These are phyloP conservation scores for Lordiphosa fenestrarum DNA, from an alignment of 2,888 invertebrate species.

Conservation along the genomic window DNA sequence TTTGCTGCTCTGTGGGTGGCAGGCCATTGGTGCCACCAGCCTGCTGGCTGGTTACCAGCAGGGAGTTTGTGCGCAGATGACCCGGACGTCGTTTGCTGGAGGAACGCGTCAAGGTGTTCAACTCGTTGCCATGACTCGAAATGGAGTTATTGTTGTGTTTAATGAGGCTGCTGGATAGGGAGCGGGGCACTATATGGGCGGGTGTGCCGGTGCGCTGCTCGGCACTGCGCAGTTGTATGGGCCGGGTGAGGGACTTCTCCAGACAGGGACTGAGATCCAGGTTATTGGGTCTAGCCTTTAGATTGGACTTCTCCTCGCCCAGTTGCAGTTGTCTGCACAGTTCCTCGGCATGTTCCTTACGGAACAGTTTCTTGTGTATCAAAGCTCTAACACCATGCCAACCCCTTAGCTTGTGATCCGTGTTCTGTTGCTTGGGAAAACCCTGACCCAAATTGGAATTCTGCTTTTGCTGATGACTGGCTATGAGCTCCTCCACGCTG, in stretches of 20 bases:
- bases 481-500: slow-evolving; percentile 79
- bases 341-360: slow-evolving; percentile 67
- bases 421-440: slow-evolving; percentile 80
- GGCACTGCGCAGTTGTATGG: slow-evolving; percentile 56
- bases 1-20: slow-evolving; percentile 64
- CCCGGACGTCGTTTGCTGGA: slow-evolving; percentile 54
- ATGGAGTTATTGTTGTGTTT: slow-evolving; percentile 50
- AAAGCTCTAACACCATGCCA: slow-evolving; percentile 80
- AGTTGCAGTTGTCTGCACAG: slow-evolving; percentile 56
- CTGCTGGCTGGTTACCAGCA: slow-evolving; percentile 44
- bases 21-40: slow-evolving; percentile 5
- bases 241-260: slow-evolving; percentile 27
- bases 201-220: slow-evolving; percentile 68
- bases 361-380: slow-evolving; percentile 80
- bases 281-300: slow-evolving; percentile 79
- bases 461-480: slow-evolving; percentile 38
- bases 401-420: slow-evolving; percentile 78
- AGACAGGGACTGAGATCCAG: slow-evolving; percentile 73
- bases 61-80: slow-evolving; percentile 62
- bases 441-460: slow-evolving; percentile 77
- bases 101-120: slow-evolving; percentile 42
- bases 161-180: slow-evolving; percentile 68
- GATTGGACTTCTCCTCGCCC: slow-evolving; percentile 79
- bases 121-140: slow-evolving; percentile 55
- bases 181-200: slow-evolving; percentile 72